A percentile compares a stretch with the other conserved stretches of the same genome.
Conservation (phyloP, 1,140 invertebrate species). For the Agraylea sexmaculata region DNA sequence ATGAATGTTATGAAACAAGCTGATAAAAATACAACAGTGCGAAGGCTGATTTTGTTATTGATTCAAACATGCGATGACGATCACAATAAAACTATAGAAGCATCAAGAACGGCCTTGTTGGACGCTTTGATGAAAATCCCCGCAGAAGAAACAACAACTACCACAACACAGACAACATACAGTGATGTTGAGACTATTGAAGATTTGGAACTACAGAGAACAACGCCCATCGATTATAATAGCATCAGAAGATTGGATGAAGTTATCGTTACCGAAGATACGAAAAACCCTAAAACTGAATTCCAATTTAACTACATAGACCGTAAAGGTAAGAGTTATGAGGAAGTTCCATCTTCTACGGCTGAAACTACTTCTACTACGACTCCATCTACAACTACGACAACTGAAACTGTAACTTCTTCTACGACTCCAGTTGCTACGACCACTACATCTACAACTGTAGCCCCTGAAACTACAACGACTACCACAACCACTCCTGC, state of each 20-base stretch:
- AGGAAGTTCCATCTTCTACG: conserved; percentile 25
- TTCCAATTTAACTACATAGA: conserved; percentile 7
- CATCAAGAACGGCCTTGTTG: conserved; percentile 48
- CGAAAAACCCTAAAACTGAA: conserved; percentile 12
- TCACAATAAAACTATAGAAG: conserved; percentile 51
- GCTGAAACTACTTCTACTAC: conserved; percentile 21
- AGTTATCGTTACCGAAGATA: conserved; percentile 21
- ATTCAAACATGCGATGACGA: conserved; percentile 65
- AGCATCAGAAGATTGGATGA: conserved; percentile 26
- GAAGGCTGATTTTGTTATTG: conserved; percentile 58
- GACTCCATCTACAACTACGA: conserved; percentile 13
- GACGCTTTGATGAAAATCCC: conserved; percentile 53
- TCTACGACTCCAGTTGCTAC: conserved; percentile 16
- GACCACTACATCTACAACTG: conserved; percentile 22
- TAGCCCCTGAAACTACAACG: conserved; percentile 21
- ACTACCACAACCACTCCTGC: conserved; percentile 14
- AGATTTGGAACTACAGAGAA: conserved; percentile 23
- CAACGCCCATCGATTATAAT: conserved; percentile 25
- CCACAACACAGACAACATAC: conserved; percentile 26
- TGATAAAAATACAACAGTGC: conserved; percentile 59
- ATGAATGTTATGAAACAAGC: conserved; percentile 72
- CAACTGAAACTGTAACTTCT: conserved; percentile 25
- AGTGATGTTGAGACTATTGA: conserved; percentile 16
- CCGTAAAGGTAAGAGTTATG: conserved; percentile 33
- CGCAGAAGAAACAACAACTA: conserved; percentile 40